A percentile compares a stretch with the other conserved stretches of the same genome.
Conservation (phyloP, 2,888 invertebrate species). For the Scotopteryx bipunctaria region DNA sequence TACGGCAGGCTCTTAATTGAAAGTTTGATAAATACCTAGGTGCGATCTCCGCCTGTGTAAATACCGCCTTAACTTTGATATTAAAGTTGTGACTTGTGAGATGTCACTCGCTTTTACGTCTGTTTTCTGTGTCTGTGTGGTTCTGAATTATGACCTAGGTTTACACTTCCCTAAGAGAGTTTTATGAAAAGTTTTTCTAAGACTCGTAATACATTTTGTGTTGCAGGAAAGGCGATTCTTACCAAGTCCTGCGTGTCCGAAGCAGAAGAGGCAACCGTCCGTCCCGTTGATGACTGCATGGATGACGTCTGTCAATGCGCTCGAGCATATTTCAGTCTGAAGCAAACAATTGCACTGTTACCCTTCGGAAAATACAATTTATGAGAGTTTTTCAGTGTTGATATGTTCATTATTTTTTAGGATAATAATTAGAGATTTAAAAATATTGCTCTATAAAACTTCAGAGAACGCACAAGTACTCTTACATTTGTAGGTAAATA, state of each 20-base stretch:
- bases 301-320: constrained; percentile 96
- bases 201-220: too few species aligned
- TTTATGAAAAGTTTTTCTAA: background rate
- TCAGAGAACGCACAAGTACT: too few species aligned
- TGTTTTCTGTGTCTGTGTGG: background rate
- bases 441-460: too few species aligned
- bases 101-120: constrained; percentile 24
- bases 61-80: constrained; percentile 45
- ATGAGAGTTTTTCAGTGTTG: too few species aligned
- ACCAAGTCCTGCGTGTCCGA: constrained; percentile 95
- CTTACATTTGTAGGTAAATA: background rate
- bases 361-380: too few species aligned
- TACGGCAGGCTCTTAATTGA: constrained; percentile 68
- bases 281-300: constrained; percentile 97
- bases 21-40: constrained; percentile 58
- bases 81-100: constrained; percentile 48
- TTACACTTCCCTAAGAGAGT: too few species aligned
- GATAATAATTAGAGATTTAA: too few species aligned
- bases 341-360: too few species aligned
- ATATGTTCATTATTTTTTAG: too few species aligned
- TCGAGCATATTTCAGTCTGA: constrained; percentile 95
- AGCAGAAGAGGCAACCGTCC: constrained; percentile 95
- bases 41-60: constrained; percentile 34
- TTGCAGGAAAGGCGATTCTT: too few species aligned
- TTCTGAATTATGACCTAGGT: background rate